Evolutionary conservation across 2,888 invertebrate species (phyloP), one percentile per base, ranked within the genome.

Genomic region (Hesperia comma): DNA sequence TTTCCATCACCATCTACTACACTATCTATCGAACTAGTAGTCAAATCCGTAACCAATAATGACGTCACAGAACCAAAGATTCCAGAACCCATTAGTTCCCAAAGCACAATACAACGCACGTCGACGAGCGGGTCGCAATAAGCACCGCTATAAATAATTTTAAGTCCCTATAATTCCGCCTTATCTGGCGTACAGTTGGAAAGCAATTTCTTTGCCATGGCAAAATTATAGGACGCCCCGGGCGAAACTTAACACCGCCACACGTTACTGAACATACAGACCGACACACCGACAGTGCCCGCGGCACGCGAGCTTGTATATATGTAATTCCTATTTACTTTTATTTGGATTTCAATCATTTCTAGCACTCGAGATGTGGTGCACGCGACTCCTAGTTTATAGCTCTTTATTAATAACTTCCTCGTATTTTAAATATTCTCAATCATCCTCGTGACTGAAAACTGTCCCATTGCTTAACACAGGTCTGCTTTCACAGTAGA

Each of bases 161-260:
- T 72, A 81, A 81, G 78, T 80, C 77, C 74, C 78, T 82, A 82
- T 80, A 84, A 84, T 84, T 84, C 75, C 76, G 56, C 76, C 80
- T 81, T 84, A 84, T 84, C 83, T 78, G 71, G 71, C 74, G 69
- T 67, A 71, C 69, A 61, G 77, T 70, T 76, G 74, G 75, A 77
- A 79, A 71, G 85, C 77, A 81, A 85, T 84, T 85, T 85, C 85
- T 86, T 85, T 82, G 75, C 79, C 72, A 70, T 74, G 70, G 79
- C 76, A 72, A 81, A 85, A 83, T 85, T 85, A 85, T 80, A 79
- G 79, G 76, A 80, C 73, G 74, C 68, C 69, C 71, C 67, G 77
- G 72, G 79, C 72, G 81, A 78, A 83, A 84, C 81, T 69, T 77
- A 77, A 84, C 79, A 80, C 82, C 76, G 61, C 67, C 55, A 62